Conservation (phyloP, 2,113 vertebrate species). For the Nerophis lumbriciformis region DNA sequence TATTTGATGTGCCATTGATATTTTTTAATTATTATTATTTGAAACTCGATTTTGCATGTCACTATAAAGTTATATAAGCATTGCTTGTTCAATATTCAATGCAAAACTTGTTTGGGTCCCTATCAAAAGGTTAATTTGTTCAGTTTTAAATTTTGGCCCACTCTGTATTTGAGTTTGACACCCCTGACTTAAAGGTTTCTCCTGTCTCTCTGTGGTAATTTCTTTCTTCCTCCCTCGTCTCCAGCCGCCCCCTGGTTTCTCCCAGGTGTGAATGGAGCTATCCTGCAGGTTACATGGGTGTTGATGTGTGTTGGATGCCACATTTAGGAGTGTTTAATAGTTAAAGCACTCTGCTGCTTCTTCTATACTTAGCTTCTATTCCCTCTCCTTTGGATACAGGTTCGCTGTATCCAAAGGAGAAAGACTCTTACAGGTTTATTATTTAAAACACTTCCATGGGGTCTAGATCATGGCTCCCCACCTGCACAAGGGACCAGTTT, state of each 20-base stretch:
- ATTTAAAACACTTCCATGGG: too few species aligned
- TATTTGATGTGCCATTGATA: too few species aligned
- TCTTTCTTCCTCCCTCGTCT: conserved; percentile 11
- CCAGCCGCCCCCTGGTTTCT: conserved; percentile 23
- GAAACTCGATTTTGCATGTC: too few species aligned
- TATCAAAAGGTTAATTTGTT: too few species aligned
- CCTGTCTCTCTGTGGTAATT: conserved; percentile 25
- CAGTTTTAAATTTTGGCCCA: too few species aligned
- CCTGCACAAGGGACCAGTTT: too few species aligned
- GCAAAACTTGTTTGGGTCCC: too few species aligned
- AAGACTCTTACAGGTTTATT: not conserved
- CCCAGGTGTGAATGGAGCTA: conserved; percentile 54
- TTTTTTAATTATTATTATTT: too few species aligned
- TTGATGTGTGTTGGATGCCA: conserved; percentile 39
- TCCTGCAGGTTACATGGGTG: conserved; percentile 40
- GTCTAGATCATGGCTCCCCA: too few species aligned
- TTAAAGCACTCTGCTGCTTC: conserved; percentile 28
- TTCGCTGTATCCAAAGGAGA: conserved; percentile 8
- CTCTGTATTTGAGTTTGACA: too few species aligned
- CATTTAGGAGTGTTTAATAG: conserved; percentile 53
- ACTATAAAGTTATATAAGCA: too few species aligned
- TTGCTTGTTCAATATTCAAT: too few species aligned
- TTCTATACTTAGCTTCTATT: conserved; percentile 30
- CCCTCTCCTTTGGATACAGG: not conserved
- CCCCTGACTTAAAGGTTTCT: conserved; percentile 30